A percentile compares a stretch with the other conserved stretches of the same genome.
Conservation (phyloP, 2,113 vertebrate genomes). For the Clarias gariepinus region DNA sequence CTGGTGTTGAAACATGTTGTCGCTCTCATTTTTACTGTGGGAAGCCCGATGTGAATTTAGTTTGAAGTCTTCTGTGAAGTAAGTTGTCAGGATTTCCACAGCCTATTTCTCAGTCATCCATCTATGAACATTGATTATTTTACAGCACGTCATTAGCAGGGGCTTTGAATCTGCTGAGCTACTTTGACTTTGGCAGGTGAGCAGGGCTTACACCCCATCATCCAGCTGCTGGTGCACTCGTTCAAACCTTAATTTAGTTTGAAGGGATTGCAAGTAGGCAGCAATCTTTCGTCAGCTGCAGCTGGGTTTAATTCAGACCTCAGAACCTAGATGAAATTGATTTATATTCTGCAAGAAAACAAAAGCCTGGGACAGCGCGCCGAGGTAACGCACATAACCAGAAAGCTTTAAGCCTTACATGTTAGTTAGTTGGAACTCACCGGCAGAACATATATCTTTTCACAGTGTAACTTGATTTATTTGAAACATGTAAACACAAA, state of each 20-base stretch:
- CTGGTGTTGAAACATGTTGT: constrained; percentile 28
- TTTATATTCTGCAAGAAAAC: not conserved
- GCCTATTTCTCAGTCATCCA: not conserved
- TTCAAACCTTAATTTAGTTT: constrained; percentile 28
- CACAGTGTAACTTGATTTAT: constrained; percentile 66
- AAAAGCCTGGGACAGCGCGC: constrained; percentile 39
- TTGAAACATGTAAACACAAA: constrained; percentile 70
- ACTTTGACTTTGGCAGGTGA: constrained; percentile 20
- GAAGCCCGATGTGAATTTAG: not conserved
- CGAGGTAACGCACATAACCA: constrained; percentile 20
- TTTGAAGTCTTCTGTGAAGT: not conserved
- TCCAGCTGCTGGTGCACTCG: constrained; percentile 26
- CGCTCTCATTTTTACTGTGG: not conserved
- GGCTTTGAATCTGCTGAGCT: not conserved
- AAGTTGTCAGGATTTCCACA: constrained; percentile 4
- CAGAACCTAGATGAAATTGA: not conserved
- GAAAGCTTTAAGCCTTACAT: constrained; percentile 20
- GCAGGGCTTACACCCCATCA: not conserved
- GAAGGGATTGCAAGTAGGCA: not conserved
- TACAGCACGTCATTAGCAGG: not conserved
- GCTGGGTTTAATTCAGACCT: constrained; percentile 18
- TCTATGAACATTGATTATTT: constrained; percentile 3
- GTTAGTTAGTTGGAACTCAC: not conserved
- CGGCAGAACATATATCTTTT: too few species aligned
- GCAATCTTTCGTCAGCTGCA: not conserved